phyloP scores from a whole-genome alignment of 2,113 vertebrate species.

The Platichthys flesus region DNA sequence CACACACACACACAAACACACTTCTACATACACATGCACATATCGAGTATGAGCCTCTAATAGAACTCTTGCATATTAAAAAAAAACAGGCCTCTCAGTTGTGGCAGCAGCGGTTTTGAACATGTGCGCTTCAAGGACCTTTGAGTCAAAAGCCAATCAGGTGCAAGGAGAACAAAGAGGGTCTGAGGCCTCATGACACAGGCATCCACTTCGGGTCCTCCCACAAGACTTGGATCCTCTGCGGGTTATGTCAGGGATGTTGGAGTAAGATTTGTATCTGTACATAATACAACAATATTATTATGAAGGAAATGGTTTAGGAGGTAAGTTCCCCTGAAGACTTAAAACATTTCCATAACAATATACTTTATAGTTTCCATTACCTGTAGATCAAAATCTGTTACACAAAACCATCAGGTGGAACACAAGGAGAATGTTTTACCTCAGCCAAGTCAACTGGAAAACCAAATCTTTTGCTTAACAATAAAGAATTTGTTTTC shows the following conservation, averaged over 20 bases:
- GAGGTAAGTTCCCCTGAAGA: not conserved
- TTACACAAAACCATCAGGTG: not conserved
- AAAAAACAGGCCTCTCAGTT: conserved; percentile 18
- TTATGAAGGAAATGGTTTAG: not conserved
- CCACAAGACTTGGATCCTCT: conserved; percentile 1
- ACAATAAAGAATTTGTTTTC: not conserved
- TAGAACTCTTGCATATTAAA: conserved; percentile 10
- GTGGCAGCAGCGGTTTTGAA: conserved; percentile 34
- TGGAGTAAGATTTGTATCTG: not conserved
- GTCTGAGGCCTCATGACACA: conserved; percentile 25
- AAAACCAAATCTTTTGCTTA: not conserved
- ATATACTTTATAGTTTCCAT: not conserved
- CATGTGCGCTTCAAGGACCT: conserved; percentile 33
- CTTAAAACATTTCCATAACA: not conserved
- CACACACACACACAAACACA: not conserved
- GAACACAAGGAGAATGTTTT: not conserved
- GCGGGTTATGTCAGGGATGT: conserved; percentile 3
- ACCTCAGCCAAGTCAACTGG: too few relatives aligned
- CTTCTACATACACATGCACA: not conserved
- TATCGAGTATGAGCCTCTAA: conserved; percentile 16
- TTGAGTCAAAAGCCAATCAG: conserved; percentile 35
- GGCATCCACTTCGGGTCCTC: conserved; percentile 21
- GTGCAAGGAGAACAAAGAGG: conserved; percentile 26
- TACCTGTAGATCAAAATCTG: not conserved
- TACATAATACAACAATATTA: not conserved